A percentile compares a stretch with the other conserved stretches of the same genome.
phyloP scores from a whole-genome alignment of 2,888 invertebrate species.

The Lydus trimaculatus region DNA sequence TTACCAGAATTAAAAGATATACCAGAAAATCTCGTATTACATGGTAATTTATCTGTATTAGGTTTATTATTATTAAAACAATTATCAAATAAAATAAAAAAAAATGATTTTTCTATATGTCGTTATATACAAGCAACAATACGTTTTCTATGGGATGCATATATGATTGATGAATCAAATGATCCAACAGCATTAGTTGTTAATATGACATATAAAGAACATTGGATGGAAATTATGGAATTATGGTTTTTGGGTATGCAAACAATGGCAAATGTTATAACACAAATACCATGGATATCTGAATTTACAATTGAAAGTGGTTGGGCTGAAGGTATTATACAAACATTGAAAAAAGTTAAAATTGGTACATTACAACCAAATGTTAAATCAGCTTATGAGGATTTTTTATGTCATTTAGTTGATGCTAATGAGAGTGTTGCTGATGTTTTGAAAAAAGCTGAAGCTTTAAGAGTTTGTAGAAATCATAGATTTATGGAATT shows the following conservation, averaged over 20 bases:
- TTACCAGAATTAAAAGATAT: slow-evolving; percentile 84
- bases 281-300: slow-evolving; percentile 86
- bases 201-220: slow-evolving; percentile 83
- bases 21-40: slow-evolving; percentile 83
- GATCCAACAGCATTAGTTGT: slow-evolving; percentile 84
- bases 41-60: slow-evolving; percentile 84
- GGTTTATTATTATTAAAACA: slow-evolving; percentile 85
- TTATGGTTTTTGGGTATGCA: slow-evolving; percentile 96
- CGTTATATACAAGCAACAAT: slow-evolving; percentile 89
- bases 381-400: slow-evolving; percentile 89
- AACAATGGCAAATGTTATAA: slow-evolving; percentile 77
- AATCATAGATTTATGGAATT: slow-evolving; percentile 90
- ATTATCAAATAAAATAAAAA: slow-evolving; percentile 81
- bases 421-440: slow-evolving; percentile 78
- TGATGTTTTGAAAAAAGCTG: slow-evolving; percentile 80
- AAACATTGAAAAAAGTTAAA: slow-evolving; percentile 82
- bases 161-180: slow-evolving; percentile 86
- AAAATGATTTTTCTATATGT: slow-evolving; percentile 88
- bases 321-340: slow-evolving; percentile 90
- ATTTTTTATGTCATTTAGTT: slow-evolving; percentile 84
- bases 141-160: slow-evolving; percentile 92
- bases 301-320: slow-evolving; percentile 92
- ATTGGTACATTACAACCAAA: slow-evolving; percentile 82
- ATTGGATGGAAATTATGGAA: slow-evolving; percentile 90
- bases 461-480: slow-evolving; percentile 83